Evolutionary conservation across 2,888 invertebrate genomes (phyloP).

Genomic region (Andricus quercusramuli): DNA sequence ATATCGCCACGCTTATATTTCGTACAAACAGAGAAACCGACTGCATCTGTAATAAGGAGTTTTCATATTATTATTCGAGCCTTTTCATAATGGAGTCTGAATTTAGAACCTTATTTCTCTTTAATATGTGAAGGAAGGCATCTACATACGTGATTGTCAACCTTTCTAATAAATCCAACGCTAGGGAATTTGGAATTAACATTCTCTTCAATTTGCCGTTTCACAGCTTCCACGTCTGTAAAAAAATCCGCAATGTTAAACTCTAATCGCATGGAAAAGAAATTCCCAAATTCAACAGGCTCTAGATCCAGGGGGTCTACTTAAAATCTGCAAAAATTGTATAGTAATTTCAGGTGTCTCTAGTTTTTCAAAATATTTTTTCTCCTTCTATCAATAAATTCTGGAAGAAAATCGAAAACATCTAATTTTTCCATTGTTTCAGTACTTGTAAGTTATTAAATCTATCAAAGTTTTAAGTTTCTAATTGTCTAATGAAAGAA

Average conservation of each 20-base stretch:
- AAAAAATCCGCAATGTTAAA: not conserved
- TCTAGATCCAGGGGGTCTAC: not conserved
- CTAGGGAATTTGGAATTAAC: not conserved
- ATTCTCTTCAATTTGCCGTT: constrained; percentile 3
- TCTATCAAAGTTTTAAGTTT: not conserved
- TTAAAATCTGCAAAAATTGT: not conserved
- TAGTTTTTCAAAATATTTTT: not conserved
- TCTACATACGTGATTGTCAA: not conserved
- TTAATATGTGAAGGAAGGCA: not conserved
- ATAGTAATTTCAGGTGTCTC: not conserved
- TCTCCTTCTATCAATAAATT: not conserved
- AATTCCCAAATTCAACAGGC: not conserved
- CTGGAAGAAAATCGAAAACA: not conserved
- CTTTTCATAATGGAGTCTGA: not conserved
- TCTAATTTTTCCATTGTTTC: not conserved
- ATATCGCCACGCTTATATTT: too few species aligned
- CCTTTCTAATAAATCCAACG: not conserved
- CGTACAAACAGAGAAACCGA: too few species aligned
- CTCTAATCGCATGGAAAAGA: not conserved
- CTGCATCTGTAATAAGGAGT: not conserved
- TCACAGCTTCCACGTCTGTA: not conserved
- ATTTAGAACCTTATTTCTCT: not conserved
- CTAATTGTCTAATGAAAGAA: not conserved
- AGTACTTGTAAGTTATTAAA: not conserved
- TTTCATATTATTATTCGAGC: not conserved